phyloP scores from a whole-genome alignment of 1,140 invertebrate species.

The Drosophila bocqueti region DNA sequence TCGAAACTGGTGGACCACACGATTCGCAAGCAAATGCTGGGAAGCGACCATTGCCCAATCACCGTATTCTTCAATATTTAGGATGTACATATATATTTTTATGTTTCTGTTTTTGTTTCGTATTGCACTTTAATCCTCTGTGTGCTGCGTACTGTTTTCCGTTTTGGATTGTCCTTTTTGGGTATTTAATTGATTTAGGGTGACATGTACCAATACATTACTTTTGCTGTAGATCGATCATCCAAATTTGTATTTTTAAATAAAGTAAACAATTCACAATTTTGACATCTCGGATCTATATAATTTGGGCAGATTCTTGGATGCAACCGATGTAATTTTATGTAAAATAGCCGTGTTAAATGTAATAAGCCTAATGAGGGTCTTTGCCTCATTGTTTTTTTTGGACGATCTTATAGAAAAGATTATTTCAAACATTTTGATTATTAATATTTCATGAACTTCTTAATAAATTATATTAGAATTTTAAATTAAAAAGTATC shows the following conservation, averaged over 20 bases:
- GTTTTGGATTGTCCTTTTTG: neutral
- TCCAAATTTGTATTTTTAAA: conserved; percentile 31
- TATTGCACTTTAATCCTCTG: neutral
- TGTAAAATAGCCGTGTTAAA: no score
- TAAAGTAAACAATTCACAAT: conserved; percentile 8
- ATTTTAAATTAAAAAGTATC: no score
- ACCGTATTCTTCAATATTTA: conserved; percentile 89
- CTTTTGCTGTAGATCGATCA: conserved; percentile 31
- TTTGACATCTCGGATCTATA: neutral
- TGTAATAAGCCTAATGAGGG: no score
- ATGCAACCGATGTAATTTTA: neutral
- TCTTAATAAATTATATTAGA: no score
- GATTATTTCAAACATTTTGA: neutral
- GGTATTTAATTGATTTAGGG: neutral
- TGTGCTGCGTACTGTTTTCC: neutral
- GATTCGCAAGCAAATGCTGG: conserved; percentile 90
- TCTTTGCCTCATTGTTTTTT: neutral
- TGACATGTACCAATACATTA: conserved; percentile 8
- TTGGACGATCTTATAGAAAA: no score
- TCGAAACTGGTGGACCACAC: conserved; percentile 92
- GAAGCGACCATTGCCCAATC: conserved; percentile 96
- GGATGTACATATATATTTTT: neutral
- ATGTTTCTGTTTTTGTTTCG: conserved; percentile 5
- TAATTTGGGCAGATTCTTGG: neutral
- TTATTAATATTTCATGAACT: no score